Evolutionary conservation across 2,797 vertebrate species (phyloP), one percentile per base, ranked within the genome.

Genomic region (Syngnathus acus): DNA sequence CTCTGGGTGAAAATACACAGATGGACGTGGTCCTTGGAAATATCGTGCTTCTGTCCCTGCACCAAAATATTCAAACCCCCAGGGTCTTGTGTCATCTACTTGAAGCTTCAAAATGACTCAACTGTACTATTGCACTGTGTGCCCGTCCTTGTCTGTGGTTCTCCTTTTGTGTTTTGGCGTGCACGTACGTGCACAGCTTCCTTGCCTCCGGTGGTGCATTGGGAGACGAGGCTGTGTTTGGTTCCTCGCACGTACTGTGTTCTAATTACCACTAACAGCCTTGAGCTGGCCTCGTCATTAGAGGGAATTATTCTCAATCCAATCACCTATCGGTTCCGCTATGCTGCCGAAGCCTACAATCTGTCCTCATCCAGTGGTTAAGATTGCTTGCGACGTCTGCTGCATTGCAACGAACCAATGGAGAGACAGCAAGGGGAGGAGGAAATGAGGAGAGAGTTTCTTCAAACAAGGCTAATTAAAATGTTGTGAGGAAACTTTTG

Each of bases 211-310:
- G 61, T 71, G 73, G 72, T 72, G 80, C 77, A 75, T 69, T 71
- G 71, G 71, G 82, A 84, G 71, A 68, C 70, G 69, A 74, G 73
- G 77, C 70, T 54, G 78, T 72, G 75, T 80, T 66, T 75, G 74
- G 71, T 71, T 83, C 72, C 72, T 72, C 65, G 78, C 86, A 86
- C 76, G 78, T 80, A 81, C 73, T 72, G 68, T 88, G 87, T 89
- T 87, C 84, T 90, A 86, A 90, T 91, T 90, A 90, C 80, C 72
- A 68, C 80, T 82, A 88, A 87, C 86, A 88, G 84, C 87, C 84
- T 87, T 89, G 85, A 89, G 86, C 75, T 73, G 76, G 83, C 78
- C 85, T 82, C 77, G 73, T 87, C 88, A 89, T 91, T 89, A 87
- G 77, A 77, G 81, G 81, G 86, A 87, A 89, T 89, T 89, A 90